Conservation (phyloP, 2,797 vertebrate genomes). For the Sebastes oblongus region DNA sequence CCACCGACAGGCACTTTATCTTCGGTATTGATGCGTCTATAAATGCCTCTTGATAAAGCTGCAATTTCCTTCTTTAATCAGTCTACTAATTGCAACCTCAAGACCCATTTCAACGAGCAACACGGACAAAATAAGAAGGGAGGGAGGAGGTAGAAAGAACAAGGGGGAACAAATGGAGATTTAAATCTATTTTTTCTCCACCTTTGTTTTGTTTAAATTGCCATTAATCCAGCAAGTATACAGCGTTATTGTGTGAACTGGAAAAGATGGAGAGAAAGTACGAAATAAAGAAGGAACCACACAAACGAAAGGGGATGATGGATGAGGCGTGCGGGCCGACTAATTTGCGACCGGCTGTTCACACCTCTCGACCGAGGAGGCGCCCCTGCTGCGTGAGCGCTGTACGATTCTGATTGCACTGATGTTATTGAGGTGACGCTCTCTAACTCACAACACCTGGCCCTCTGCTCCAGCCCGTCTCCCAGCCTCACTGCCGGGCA, state of each 20-base stretch:
- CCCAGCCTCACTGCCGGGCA: neutral
- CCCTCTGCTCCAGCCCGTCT: conserved; percentile 19
- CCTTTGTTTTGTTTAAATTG: conserved; percentile 26
- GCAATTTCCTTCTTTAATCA: conserved; percentile 72
- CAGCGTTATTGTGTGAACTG: neutral
- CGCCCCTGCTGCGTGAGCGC: conserved; percentile 24
- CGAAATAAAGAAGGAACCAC: neutral
- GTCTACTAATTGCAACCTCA: conserved; percentile 58
- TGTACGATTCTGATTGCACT: conserved; percentile 60
- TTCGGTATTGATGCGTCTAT: conserved; percentile 53
- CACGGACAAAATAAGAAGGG: neutral
- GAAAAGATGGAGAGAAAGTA: conserved; percentile 2
- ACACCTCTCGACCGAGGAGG: conserved; percentile 49
- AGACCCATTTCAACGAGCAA: conserved; percentile 6
- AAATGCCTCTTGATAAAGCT: conserved; percentile 57
- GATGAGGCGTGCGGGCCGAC: conserved; percentile 56
- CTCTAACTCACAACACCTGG: conserved; percentile 72
- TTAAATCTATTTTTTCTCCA: conserved; percentile 16
- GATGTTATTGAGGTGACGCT: conserved; percentile 56
- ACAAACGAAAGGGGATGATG: conserved; percentile 53
- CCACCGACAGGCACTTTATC: conserved; percentile 40
- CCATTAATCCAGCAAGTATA: conserved; percentile 14
- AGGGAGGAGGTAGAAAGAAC: neutral
- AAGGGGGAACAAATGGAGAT: neutral
- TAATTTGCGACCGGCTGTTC: conserved; percentile 71